Base-by-base conservation (phyloP, 2,113 vertebrate species). In the Xenopus laevis region DNA sequence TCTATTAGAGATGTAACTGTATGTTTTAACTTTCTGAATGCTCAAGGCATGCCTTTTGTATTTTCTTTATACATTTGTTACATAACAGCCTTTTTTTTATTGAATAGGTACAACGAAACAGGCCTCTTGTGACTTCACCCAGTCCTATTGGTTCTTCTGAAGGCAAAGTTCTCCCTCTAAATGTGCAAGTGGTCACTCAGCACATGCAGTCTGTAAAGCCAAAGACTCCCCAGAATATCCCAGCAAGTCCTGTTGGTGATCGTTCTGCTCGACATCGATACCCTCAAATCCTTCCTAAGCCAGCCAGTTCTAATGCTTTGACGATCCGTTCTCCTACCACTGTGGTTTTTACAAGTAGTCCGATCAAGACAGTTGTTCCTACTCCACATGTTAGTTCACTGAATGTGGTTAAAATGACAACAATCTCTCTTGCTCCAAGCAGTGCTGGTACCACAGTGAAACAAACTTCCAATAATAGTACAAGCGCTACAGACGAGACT, bases 151-250 rank as follows among this genome's bases (percentile, higher is more conserved):
- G 87, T 79, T 83, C 92, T 0, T 84, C 90, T 58, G 97, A 99
- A 3, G 90, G 90, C 85, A 98, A 98, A 85, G 90, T 97, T 78
- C 85, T 98, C 74, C 97, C 97, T 0, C 86, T 99, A 71, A 98
- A 98, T 0, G 94, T 99, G 79, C 96, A 98, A 79, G 95, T 99
- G 86, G 91, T 99, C 83, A 93, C 96, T 67, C 97, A 97, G 86
- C 89, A 95, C 60, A 91, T 97, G 87, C 95, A 95, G 84, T 90
- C 94, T 78, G 86, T 95, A 82, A 98, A 93, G 81, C 93, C 92
- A 82, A 98, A 95, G 89, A 91, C 93, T 50, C 89, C 92, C 21
- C 96, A 94, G 85, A 97, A 93, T 0, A 82, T 95, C 71, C 87
- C 94, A 0, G 87, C 92, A 74, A 95, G 93, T 80, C 92, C 95